Evolutionary conservation across 2,797 vertebrate genomes (phyloP), one percentile per base, ranked within the genome.

Genomic region (Miichthys miiuy): DNA sequence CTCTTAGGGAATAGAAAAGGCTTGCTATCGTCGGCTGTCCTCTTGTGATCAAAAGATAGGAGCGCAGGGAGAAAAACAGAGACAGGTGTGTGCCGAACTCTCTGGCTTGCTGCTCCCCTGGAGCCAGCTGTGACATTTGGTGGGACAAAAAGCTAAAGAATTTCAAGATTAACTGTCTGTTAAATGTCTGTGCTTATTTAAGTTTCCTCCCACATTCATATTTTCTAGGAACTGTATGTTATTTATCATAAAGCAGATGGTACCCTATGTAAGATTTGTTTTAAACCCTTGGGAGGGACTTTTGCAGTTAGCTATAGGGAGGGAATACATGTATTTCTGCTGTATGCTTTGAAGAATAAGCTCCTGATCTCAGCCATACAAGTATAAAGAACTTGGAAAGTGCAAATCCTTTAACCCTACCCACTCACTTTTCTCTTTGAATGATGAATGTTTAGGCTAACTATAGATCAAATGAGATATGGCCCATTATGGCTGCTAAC

Each of bases 71-170:
- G 77, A 67, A 82, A 86, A 87, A 84, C 79, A 84, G 66, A 81
- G 89, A 91, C 88, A 90, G 90, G 89, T 92, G 85, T 78, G 79
- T 11, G 69, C 81, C 85, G 87, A 92, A 91, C 90, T 89, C 80
- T 69, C 41, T 5, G 62, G 77, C 83, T 88, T 42, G 21, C 80
- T 44, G 75, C 82, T 84, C 72, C 88, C 88, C 74, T 7, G 0
- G 82, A 89, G 88, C 80, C 76, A 46, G 69, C 63, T 44, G 76
- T 92, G 92, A 92, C 89, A 91, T 92, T 90, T 87, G 50, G 83
- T 54, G 50, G 81, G 78, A 89, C 84, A 84, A 79, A 91, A 89
- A 86, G 65, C 4, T 14, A 68, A 87, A 81, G 68, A 77, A 80
- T 71, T 69, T 86, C 66, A 56, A 89, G 88, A 90, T 90, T 72